Evolutionary conservation across 2,888 invertebrate genomes (phyloP).

Genomic region (Bellardia bayeri): DNA sequence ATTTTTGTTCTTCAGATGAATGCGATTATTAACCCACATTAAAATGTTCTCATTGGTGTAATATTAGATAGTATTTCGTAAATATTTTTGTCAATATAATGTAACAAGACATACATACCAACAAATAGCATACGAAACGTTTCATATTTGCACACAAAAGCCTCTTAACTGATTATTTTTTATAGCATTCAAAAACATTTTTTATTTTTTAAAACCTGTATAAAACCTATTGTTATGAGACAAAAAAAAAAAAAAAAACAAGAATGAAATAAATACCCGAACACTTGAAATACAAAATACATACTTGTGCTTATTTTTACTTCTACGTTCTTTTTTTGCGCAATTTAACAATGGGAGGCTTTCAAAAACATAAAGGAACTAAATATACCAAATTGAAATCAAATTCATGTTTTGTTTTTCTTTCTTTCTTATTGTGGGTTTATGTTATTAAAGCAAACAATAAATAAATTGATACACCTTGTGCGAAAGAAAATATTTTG

Average conservation of each 20-base stretch:
- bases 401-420: conserved; percentile 23
- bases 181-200: neutral
- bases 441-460: conserved; percentile 28
- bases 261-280: conserved; percentile 5
- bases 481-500: neutral
- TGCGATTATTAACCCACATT: conserved; percentile 48
- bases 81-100: conserved; percentile 3
- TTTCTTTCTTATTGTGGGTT: neutral
- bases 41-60: conserved; percentile 25
- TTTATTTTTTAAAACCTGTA: neutral
- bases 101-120: neutral
- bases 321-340: neutral
- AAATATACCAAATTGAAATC: conserved; percentile 36
- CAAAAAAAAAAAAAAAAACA: conserved; percentile 11
- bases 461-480: conserved; percentile 54
- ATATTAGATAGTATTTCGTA: conserved; percentile 50
- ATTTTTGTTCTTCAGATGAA: neutral
- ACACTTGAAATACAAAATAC: conserved; percentile 16
- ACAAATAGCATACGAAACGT: neutral
- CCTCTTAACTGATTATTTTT: conserved; percentile 47
- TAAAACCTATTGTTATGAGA: conserved; percentile 36
- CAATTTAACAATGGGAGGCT: conserved; percentile 36
- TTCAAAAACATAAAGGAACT: conserved; percentile 28
- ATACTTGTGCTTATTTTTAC: neutral
- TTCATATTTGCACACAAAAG: conserved; percentile 55